Evolutionary conservation across 2,888 invertebrate species (phyloP).

Genomic region (Lycocerus yunnanus): DNA sequence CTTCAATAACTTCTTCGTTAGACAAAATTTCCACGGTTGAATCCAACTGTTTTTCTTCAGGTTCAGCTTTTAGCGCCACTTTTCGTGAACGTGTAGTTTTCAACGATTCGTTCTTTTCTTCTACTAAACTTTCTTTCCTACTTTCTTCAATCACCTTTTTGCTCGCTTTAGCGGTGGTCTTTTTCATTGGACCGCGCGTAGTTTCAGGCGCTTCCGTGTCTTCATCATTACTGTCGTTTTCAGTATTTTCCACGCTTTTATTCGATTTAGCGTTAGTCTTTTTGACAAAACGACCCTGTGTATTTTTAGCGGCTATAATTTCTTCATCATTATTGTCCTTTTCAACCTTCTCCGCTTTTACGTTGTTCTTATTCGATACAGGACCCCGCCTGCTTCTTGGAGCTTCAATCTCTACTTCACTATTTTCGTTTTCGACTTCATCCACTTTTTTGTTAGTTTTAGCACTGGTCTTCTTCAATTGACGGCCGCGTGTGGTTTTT

Average conservation of each 20-base stretch:
- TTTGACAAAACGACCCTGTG: neutral
- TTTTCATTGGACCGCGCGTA: neutral
- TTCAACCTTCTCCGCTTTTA: neutral
- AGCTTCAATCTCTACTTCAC: too few species aligned
- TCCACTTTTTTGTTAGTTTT: neutral
- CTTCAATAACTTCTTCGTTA: neutral
- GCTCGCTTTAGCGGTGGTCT: neutral
- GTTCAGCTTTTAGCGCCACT: neutral
- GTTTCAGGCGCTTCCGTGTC: neutral
- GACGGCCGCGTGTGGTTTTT: too few species aligned
- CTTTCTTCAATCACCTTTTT: neutral
- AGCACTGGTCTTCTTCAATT: neutral
- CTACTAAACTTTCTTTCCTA: neutral
- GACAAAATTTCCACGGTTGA: neutral
- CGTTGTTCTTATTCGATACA: neutral
- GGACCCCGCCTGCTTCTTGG: too few species aligned
- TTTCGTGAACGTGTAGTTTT: neutral
- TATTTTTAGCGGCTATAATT: neutral
- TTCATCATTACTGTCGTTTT: neutral
- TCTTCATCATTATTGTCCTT: neutral
- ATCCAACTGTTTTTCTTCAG: neutral
- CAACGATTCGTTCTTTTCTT: neutral
- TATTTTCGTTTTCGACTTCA: too few species aligned
- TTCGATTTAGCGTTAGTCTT: neutral
- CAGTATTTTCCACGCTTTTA: neutral